Evolutionary conservation across 2,797 vertebrate species (phyloP).

Genomic region (Todus mexicanus): DNA sequence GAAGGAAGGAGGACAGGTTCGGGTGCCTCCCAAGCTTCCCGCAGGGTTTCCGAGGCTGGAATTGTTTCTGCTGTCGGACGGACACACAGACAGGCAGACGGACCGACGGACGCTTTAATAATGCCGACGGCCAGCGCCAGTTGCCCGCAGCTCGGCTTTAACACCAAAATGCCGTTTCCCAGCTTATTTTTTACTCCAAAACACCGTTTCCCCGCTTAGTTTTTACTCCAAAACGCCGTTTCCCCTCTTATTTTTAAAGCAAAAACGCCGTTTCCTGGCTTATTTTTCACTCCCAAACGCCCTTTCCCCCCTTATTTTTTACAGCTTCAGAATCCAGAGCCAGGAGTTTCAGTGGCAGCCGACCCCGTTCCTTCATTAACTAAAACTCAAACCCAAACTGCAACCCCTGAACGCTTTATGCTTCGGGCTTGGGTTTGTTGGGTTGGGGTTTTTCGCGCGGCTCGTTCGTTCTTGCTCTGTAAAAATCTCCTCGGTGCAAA

Average conservation of each 20-base stretch:
- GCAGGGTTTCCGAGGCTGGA: not conserved
- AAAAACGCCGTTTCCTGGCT: not conserved
- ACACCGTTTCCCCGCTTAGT: not conserved
- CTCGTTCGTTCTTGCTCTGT: not conserved
- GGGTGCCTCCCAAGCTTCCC: not conserved
- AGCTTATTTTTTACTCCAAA: not conserved
- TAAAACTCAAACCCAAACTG: not conserved
- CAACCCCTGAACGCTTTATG: no score
- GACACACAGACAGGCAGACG: fast-evolving
- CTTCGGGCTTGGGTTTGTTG: no score
- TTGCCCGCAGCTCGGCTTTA: not conserved
- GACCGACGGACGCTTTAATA: not conserved
- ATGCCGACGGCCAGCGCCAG: not conserved
- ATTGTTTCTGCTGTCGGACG: not conserved
- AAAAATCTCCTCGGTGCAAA: not conserved
- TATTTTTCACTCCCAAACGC: not conserved
- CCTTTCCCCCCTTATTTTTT: not conserved
- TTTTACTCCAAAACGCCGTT: not conserved
- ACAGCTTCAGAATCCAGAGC: not conserved
- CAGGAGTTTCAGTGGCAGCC: not conserved
- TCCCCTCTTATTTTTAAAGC: not conserved
- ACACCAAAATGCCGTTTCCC: not conserved
- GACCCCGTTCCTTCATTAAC: not conserved
- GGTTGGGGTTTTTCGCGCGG: fast-evolving
- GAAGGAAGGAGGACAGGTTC: not conserved